Percentiles rank a stretch among this genome's conserved stretches.
Evolutionary conservation across 2,888 invertebrate genomes (phyloP).

Genomic region (Leucoma salicis): DNA sequence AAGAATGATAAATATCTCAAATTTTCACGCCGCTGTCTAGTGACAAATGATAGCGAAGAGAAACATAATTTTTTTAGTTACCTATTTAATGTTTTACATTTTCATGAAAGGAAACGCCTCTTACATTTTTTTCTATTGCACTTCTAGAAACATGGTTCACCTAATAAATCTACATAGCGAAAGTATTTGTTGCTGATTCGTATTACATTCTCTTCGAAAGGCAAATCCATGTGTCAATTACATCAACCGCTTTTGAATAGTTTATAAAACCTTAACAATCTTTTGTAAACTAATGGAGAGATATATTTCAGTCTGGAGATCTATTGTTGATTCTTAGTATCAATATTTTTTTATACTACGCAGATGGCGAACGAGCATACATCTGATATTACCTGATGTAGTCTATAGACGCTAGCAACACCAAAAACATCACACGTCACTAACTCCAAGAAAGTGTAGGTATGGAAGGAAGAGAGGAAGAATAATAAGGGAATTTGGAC

Average conservation of each 20-base stretch:
- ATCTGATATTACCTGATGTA: no score
- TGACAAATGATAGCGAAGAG: no score
- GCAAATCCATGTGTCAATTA: not conserved
- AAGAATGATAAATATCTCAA: no score
- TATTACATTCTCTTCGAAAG: not conserved
- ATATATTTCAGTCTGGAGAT: constrained; percentile 22
- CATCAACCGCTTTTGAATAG: not conserved
- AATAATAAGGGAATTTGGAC: no score
- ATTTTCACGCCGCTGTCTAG: no score
- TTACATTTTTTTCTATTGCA: not conserved
- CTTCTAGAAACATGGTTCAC: not conserved
- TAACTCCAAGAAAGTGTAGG: no score
- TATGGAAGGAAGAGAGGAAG: no score
- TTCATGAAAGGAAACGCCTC: no score
- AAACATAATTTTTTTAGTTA: no score
- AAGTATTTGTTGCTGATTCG: not conserved
- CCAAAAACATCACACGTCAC: not conserved
- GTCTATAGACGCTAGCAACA: constrained; percentile 7
- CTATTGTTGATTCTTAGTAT: constrained; percentile 19
- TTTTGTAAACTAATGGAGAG: constrained; percentile 19
- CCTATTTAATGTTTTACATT: no score
- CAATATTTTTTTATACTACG: no score
- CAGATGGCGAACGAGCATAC: no score
- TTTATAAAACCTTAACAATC: constrained; percentile 7
- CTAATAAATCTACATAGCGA: not conserved